These are phyloP conservation scores for Netelia melanura DNA, from an alignment of 2,888 invertebrate genomes.

Conservation along the genomic window DNA sequence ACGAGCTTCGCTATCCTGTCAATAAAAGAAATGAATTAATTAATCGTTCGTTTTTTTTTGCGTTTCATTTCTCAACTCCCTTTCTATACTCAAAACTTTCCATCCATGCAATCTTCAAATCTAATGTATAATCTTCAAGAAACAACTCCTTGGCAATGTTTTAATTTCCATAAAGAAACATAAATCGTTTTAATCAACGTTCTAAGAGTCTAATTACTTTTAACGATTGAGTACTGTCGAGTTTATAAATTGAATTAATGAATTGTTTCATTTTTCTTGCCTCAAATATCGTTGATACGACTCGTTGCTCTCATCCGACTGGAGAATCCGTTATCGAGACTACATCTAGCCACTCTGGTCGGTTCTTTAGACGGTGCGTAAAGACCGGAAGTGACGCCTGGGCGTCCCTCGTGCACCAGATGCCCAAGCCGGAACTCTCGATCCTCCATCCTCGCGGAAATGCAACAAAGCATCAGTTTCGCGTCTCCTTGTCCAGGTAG, in stretches of 20 bases:
- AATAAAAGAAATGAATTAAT: neutral
- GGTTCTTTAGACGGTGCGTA: neutral
- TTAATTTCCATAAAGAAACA: neutral
- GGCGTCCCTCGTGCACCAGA: constrained; percentile 61
- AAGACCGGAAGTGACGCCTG: constrained; percentile 58
- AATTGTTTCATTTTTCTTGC: constrained; percentile 4
- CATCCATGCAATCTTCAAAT: too few relatives aligned
- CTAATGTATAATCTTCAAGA: too few relatives aligned
- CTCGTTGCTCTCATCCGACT: constrained; percentile 21
- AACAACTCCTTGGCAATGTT: too few relatives aligned
- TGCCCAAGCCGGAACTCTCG: constrained; percentile 54
- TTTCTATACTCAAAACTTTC: too few relatives aligned
- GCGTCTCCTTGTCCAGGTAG: constrained; percentile 18
- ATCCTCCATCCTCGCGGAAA: neutral
- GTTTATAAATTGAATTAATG: neutral
- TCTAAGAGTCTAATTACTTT: neutral
- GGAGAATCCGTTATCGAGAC: constrained; percentile 35
- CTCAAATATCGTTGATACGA: neutral
- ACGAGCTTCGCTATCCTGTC: neutral
- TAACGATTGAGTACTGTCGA: neutral
- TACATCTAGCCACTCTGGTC: constrained; percentile 29
- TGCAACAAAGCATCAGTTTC: constrained; percentile 43
- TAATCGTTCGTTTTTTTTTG: neutral
- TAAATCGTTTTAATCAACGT: neutral
- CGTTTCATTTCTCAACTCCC: neutral